Evolutionary conservation across 2,113 vertebrate genomes (phyloP), one percentile per base, ranked within the genome.

Genomic region (Hirundichthys speculiger): DNA sequence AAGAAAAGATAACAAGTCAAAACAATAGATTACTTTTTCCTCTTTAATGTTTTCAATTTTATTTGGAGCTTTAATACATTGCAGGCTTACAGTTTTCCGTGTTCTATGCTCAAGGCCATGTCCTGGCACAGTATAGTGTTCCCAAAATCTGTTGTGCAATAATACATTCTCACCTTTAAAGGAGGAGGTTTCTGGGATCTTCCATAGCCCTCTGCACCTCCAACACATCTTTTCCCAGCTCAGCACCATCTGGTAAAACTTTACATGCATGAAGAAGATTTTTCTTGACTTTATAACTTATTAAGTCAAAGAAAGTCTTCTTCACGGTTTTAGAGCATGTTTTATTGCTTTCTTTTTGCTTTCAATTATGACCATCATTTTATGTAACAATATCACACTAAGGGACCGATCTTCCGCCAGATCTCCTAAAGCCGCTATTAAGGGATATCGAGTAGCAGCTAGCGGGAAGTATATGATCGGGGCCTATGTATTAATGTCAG

Each of bases 231-330:
- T n/a, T 27, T 24, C 57, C 55, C n/a, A 27, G 20, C 55, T 79
- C 43, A 48, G 48, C 20, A 22, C 47, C 52, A 78, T 77, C 67
- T 84, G 76, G 30, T 63, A n/a, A 25, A 38, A 64, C 59, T 64
- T 45, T 46, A 54, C 30, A 10, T 42, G 2, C 1, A 7, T 65
- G 13, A 76, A 64, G 27, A 47, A 3, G 43, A 49, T 8, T 4
- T 43, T 66, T 12, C 40, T 47, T 61, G 41, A 66, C 20, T 46
- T 49, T 15, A 40, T 16, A 18, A 50, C 19, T 62, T 40, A 40
- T 41, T 22, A 21, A 61, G 14, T 38, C 27, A 40, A 61, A 49
- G 14, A 39, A 49, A 18, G 15, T 50, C 10, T 13, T 47, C 19
- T n/a, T n/a, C 20, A 45, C 10, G 42, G 1, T 43, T n/a, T 57